Percentiles rank a stretch among this genome's conserved stretches.
Evolutionary conservation across 2,797 vertebrate genomes (phyloP).

Genomic region (Lutjanus argentimaculatus): DNA sequence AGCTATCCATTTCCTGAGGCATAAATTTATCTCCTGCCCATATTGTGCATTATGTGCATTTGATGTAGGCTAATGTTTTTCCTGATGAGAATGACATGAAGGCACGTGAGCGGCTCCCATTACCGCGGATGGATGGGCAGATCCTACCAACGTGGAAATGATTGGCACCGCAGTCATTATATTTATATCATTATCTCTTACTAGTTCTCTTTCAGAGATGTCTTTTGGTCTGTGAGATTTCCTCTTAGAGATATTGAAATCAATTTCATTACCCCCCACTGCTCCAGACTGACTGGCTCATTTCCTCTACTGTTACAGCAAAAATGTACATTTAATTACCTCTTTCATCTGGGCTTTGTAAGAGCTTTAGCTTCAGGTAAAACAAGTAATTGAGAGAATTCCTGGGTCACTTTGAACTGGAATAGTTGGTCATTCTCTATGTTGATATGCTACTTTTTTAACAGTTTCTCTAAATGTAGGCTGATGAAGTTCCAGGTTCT

Average conservation of each 20-base stretch:
- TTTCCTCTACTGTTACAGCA: constrained; percentile 60
- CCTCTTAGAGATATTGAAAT: constrained; percentile 66
- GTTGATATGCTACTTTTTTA: neutral
- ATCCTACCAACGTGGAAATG: constrained; percentile 47
- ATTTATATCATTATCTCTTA: constrained; percentile 57
- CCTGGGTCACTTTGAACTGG: constrained; percentile 20
- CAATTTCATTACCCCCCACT: constrained; percentile 55
- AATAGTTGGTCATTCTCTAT: constrained; percentile 9
- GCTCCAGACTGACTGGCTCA: constrained; percentile 65
- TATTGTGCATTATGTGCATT: constrained; percentile 68
- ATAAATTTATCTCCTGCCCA: constrained; percentile 56
- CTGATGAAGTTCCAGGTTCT: neutral
- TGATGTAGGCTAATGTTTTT: constrained; percentile 53
- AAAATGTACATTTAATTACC: constrained; percentile 61
- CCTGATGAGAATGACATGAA: constrained; percentile 51
- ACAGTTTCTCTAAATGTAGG: neutral
- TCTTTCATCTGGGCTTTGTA: constrained; percentile 35
- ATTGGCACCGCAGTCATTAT: constrained; percentile 54
- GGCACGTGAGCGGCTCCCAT: constrained; percentile 38
- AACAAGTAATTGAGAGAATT: constrained; percentile 24
- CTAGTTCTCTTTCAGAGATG: constrained; percentile 44
- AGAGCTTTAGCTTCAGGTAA: constrained; percentile 45
- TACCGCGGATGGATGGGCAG: constrained; percentile 48
- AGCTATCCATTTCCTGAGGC: constrained; percentile 70
- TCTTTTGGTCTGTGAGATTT: constrained; percentile 61